A percentile compares a stretch with the other conserved stretches of the same genome.
Conservation (phyloP, 2,113 vertebrate species). For the Machaerirhynchus nigripectus region DNA sequence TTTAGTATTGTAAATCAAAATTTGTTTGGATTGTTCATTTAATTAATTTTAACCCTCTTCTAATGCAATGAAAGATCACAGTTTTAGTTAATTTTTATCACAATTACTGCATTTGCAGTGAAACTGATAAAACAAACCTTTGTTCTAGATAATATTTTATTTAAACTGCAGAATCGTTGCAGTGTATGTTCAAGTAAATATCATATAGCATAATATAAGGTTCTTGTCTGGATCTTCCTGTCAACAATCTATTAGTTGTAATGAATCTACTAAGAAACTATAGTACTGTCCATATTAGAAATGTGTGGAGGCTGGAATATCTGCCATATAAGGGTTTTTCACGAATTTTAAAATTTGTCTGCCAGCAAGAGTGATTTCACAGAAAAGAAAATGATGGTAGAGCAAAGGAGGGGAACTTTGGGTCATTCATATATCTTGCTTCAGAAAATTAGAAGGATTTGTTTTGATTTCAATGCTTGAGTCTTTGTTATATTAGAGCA, state of each 20-base stretch:
- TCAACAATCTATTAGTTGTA: neutral
- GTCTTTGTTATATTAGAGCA: conserved; percentile 32
- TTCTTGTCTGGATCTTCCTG: neutral
- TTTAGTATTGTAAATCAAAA: neutral
- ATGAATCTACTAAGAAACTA: neutral
- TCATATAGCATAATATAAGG: neutral
- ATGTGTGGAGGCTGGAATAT: neutral
- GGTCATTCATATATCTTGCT: neutral
- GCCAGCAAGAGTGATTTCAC: neutral
- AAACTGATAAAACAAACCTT: neutral
- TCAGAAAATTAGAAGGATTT: conserved; percentile 42
- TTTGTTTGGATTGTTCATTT: neutral
- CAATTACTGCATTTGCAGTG: neutral
- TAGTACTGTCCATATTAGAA: neutral
- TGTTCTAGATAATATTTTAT: neutral
- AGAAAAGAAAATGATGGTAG: neutral
- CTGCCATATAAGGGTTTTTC: neutral
- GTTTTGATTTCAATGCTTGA: conserved; percentile 25
- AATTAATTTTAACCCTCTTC: neutral
- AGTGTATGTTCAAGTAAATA: neutral
- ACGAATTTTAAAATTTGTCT: neutral
- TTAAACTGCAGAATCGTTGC: neutral
- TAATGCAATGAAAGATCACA: neutral
- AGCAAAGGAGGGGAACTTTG: neutral
- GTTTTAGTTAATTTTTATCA: neutral